phyloP scores from a whole-genome alignment of 2,888 invertebrate genomes.

The Melinaea menophilus region DNA sequence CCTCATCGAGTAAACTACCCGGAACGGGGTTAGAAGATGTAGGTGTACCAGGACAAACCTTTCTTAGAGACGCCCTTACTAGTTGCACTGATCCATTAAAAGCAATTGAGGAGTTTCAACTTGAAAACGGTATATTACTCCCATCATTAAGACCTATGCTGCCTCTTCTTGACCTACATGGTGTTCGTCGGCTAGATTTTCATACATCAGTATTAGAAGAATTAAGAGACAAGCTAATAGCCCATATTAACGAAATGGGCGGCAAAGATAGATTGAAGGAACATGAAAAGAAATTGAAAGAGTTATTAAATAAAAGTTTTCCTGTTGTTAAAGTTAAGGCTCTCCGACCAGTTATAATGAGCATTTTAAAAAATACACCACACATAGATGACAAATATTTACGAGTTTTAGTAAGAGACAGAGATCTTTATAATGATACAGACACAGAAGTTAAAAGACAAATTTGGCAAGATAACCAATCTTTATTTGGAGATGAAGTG shows the following conservation, averaged over 20 bases:
- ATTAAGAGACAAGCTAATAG: conserved; percentile 80
- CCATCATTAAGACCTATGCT: conserved; percentile 96
- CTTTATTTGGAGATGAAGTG: conserved; percentile 97
- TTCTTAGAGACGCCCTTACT: conserved; percentile 92
- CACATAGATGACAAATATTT: conserved; percentile 92
- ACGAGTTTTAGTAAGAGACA: conserved; percentile 83
- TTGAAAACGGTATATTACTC: conserved; percentile 93
- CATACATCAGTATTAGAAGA: conserved; percentile 95
- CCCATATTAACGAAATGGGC: conserved; percentile 91
- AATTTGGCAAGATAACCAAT: conserved; percentile 99
- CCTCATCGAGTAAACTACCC: conserved; percentile 68
- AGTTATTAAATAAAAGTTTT: conserved; percentile 94
- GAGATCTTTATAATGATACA: conserved; percentile 94
- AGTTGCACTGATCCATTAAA: conserved; percentile 97
- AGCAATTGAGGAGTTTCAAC: conserved; percentile 99
- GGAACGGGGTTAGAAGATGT: conserved; percentile 87
- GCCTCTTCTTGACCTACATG: conserved; percentile 95
- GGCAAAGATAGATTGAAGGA: conserved; percentile 81
- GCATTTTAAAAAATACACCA: conserved; percentile 93
- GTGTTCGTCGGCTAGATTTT: conserved; percentile 94
- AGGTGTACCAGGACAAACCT: conserved; percentile 91
- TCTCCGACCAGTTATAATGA: conserved; percentile 95
- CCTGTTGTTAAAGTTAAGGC: conserved; percentile 94
- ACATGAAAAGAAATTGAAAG: conserved; percentile 90
- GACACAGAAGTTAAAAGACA: conserved; percentile 98